Evolutionary conservation across 2,797 vertebrate species (phyloP).

Genomic region (Myotis vivesi): DNA sequence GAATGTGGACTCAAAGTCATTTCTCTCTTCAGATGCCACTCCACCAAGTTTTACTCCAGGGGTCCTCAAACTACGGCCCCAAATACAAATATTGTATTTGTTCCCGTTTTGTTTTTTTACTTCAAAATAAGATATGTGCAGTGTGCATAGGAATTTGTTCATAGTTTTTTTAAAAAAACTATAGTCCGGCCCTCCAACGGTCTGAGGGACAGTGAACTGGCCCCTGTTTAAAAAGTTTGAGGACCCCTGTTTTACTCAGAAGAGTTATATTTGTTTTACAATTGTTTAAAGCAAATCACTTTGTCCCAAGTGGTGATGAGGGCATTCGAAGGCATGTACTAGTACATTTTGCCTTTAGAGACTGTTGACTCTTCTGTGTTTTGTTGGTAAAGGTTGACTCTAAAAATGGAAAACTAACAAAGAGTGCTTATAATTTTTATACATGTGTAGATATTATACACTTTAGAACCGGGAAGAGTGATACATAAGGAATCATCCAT

Average conservation of each 20-base stretch:
- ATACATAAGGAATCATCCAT: neutral
- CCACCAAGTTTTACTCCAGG: neutral
- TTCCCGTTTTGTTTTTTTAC: no score
- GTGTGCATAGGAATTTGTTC: no score
- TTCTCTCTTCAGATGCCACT: neutral
- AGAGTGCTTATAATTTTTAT: neutral
- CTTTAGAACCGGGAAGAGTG: neutral
- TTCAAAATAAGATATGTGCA: no score
- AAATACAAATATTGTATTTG: no score
- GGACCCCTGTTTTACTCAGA: neutral
- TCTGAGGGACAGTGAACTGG: no score
- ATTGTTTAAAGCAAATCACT: neutral
- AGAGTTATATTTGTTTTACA: neutral
- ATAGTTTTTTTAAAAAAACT: no score
- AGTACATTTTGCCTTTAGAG: neutral
- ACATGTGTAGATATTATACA: neutral
- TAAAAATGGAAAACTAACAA: conserved; percentile 15
- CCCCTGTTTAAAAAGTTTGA: no score
- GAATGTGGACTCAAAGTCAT: neutral
- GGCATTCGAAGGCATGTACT: neutral
- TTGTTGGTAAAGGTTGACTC: neutral
- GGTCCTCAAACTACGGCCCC: no score
- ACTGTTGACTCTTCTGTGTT: neutral
- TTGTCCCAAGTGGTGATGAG: neutral
- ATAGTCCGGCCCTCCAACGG: no score